Percentiles rank a stretch among this genome's conserved stretches.
Evolutionary conservation across 2,113 vertebrate genomes (phyloP).

Genomic region (Petrocephalus microphthalmus): DNA sequence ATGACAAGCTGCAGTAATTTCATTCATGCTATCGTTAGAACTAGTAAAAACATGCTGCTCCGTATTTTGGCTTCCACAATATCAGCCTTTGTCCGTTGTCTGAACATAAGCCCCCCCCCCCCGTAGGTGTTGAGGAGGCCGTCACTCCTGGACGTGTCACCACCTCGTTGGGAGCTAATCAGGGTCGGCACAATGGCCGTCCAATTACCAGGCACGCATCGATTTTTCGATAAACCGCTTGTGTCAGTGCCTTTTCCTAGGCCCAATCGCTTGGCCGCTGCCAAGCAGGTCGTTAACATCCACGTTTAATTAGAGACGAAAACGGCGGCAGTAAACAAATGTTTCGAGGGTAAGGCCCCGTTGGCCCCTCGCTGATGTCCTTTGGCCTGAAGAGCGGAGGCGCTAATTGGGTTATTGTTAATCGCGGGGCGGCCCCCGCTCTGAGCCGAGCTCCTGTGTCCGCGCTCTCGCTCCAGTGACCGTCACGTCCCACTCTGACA

Average conservation of each 20-base stretch:
- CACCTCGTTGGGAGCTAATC: background rate
- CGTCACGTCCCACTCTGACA: background rate
- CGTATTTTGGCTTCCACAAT: too few relatives aligned
- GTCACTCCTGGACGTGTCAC: background rate
- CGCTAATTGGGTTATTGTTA: slow-evolving; percentile 15
- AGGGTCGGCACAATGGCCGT: background rate
- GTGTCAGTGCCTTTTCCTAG: background rate
- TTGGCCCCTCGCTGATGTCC: background rate
- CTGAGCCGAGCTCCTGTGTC: background rate
- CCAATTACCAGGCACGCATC: background rate
- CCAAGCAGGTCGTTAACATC: background rate
- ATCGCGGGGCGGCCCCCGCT: background rate
- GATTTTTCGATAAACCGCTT: slow-evolving; percentile 6
- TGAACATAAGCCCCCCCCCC: background rate
- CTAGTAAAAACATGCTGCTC: background rate
- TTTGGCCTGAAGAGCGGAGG: background rate
- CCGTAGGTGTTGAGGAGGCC: background rate
- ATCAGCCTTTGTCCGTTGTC: background rate
- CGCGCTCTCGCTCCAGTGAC: background rate
- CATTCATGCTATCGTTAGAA: background rate
- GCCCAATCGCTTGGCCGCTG: background rate
- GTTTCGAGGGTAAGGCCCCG: background rate
- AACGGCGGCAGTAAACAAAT: background rate
- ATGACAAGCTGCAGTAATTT: background rate
- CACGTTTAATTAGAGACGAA: slow-evolving; percentile 11